These are phyloP conservation scores for Lampris megalopsis DNA, from an alignment of 2,113 vertebrate species.

Conservation along the genomic window DNA sequence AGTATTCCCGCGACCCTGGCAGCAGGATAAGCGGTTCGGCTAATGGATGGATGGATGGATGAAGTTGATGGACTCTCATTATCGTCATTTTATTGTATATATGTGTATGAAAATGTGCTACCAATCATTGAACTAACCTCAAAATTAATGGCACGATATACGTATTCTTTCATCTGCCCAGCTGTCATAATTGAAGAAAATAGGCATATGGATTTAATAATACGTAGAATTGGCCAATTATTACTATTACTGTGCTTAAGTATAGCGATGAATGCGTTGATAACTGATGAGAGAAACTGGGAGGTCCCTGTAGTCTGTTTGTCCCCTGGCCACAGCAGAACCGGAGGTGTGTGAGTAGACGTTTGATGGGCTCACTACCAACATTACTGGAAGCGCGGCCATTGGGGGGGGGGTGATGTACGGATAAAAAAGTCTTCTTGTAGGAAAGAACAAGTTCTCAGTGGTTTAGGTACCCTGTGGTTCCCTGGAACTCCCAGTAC, in stretches of 20 bases:
- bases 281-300: background rate
- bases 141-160: no score
- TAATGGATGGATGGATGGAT: no score
- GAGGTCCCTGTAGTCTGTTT: slow-evolving; percentile 4
- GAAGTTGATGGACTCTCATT: no score
- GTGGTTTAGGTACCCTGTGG: slow-evolving; percentile 32
- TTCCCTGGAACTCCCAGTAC: slow-evolving; percentile 46
- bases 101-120: slow-evolving; percentile 12
- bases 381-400: background rate
- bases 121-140: slow-evolving; percentile 1
- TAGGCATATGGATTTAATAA: slow-evolving; percentile 22
- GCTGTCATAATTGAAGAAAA: background rate
- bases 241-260: background rate
- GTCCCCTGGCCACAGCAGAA: slow-evolving; percentile 2
- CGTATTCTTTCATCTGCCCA: background rate
- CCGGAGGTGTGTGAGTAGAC: slow-evolving; percentile 1
- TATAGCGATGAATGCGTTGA: slow-evolving; percentile 38
- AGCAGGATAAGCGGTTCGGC: no score
- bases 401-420: background rate
- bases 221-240: slow-evolving; percentile 12
- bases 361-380: background rate
- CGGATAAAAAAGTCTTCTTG: slow-evolving; percentile 25
- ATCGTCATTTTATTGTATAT: background rate
- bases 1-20: no score
- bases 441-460: slow-evolving; percentile 3